Percentiles rank a stretch among this genome's conserved stretches.
These are phyloP conservation scores for Zaprionus taronus DNA, from an alignment of 1,140 invertebrate species.

Conservation along the genomic window DNA sequence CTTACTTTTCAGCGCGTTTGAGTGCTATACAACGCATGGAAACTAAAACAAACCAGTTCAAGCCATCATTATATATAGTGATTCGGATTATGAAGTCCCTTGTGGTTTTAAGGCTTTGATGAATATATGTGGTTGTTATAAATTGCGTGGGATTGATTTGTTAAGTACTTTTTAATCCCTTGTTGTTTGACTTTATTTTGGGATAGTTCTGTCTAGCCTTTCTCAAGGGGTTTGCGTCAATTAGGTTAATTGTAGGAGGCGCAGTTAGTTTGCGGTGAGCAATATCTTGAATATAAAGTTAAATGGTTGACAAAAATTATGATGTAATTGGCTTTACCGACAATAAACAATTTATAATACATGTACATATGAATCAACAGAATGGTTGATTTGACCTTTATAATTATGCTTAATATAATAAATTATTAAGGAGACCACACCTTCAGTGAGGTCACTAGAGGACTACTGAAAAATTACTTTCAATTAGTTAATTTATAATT, in stretches of 20 bases:
- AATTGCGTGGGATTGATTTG: slow-evolving; percentile 58
- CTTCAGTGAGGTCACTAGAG: neutral
- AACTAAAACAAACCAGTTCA: neutral
- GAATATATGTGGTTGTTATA: slow-evolving; percentile 36
- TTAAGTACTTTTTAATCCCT: slow-evolving; percentile 1
- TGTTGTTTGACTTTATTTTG: neutral
- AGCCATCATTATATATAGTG: neutral
- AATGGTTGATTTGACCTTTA: no score
- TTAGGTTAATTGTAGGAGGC: slow-evolving; percentile 48
- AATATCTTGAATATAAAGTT: neutral
- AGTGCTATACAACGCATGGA: neutral
- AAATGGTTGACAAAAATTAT: neutral
- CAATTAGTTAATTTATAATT: slow-evolving; percentile 20
- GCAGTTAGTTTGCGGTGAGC: neutral
- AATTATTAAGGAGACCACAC: neutral
- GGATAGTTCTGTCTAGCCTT: slow-evolving; percentile 45
- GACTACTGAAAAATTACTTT: neutral
- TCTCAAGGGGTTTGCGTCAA: slow-evolving; percentile 31
- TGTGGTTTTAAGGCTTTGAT: neutral
- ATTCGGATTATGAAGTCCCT: slow-evolving; percentile 15
- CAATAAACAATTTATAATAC: neutral
- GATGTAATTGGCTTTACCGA: neutral
- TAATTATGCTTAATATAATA: neutral
- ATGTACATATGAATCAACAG: no score
- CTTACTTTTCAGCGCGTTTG: neutral